Evolutionary conservation across 2,113 vertebrate species (phyloP).

Genomic region (Strigops habroptila): DNA sequence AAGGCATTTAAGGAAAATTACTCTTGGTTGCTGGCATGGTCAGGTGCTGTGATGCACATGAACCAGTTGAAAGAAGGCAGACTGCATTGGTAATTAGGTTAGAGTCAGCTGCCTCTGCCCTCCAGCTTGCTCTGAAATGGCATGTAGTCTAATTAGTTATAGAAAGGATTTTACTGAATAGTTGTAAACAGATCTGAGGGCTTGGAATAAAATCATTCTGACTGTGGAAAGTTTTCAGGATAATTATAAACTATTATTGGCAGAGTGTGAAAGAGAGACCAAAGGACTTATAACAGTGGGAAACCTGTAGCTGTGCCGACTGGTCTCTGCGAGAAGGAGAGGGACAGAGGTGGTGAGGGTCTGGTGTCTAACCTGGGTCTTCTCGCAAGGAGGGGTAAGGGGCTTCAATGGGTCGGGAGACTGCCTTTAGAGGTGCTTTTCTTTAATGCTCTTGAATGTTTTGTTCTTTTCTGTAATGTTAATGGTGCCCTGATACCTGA

Average conservation of each 20-base stretch:
- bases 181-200: constrained; percentile 51
- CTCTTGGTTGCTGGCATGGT: background rate
- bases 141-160: constrained; percentile 54
- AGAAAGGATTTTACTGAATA: constrained; percentile 52
- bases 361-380: no score
- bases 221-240: constrained; percentile 54
- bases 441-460: background rate
- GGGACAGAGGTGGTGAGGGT: background rate
- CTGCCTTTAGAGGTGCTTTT: background rate
- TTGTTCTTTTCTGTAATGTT: background rate
- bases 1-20: background rate
- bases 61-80: background rate
- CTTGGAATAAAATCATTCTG: constrained; percentile 56
- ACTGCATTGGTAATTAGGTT: constrained; percentile 8
- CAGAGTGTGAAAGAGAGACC: background rate
- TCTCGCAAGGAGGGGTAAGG: background rate
- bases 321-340: background rate
- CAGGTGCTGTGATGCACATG: background rate
- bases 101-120: constrained; percentile 55
- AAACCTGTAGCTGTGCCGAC: background rate
- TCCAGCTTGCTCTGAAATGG: constrained; percentile 38
- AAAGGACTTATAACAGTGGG: constrained; percentile 2
- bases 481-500: background rate
- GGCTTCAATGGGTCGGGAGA: background rate
- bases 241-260: constrained; percentile 52